A percentile compares a stretch with the other conserved stretches of the same genome.
Conservation (phyloP, 2,797 vertebrate genomes). For the Monodelphis domestica region DNA sequence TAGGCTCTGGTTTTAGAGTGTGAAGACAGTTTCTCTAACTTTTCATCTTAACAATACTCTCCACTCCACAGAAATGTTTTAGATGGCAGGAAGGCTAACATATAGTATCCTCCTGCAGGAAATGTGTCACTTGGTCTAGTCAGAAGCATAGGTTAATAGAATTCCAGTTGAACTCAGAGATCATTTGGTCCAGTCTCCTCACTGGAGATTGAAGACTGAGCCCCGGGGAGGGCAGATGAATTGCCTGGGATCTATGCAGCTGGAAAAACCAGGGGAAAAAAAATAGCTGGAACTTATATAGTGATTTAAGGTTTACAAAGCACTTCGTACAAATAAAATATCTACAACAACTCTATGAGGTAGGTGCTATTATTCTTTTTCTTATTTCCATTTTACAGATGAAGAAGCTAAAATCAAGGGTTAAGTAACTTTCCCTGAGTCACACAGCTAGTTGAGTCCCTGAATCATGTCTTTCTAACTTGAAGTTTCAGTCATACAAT, state of each 20-base stretch:
- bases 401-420: neutral
- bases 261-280: neutral
- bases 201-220: neutral
- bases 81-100: neutral
- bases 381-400: neutral
- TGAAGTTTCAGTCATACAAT: neutral
- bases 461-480: neutral
- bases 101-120: neutral
- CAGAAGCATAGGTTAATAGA: neutral
- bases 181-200: neutral
- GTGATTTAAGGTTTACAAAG: neutral
- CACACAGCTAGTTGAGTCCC: neutral
- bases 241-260: neutral
- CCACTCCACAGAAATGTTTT: constrained; percentile 19
- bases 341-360: neutral
- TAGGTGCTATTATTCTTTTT: neutral
- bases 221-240: neutral
- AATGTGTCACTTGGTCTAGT: neutral
- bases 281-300: neutral
- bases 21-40: neutral
- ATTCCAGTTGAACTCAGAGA: neutral
- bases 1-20: neutral
- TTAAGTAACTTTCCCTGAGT: neutral
- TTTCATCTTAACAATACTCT: constrained; percentile 23
- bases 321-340: neutral